Conservation (phyloP, 2,888 invertebrate genomes). For the Arge pagana region DNA sequence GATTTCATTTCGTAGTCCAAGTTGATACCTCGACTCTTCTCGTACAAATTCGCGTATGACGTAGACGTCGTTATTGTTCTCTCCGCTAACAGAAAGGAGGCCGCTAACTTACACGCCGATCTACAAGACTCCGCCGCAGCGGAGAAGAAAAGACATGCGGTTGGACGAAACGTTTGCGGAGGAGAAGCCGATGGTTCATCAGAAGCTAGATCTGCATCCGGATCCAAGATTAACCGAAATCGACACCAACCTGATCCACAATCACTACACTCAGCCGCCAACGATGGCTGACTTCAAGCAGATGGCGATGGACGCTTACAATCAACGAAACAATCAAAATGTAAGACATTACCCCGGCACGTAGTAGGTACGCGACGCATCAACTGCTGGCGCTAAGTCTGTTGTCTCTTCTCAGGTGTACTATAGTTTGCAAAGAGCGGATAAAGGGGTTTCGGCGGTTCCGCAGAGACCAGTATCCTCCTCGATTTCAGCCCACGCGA, state of each 20-base stretch:
- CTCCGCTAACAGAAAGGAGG: conserved; percentile 51
- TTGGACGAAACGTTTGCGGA: conserved; percentile 45
- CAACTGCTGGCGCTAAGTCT: conserved; percentile 4
- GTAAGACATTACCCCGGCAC: too few relatives aligned
- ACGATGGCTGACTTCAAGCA: conserved; percentile 54
- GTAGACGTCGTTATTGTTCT: too few relatives aligned
- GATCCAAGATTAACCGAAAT: conserved; percentile 44
- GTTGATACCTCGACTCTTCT: too few relatives aligned
- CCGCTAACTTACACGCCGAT: conserved; percentile 52
- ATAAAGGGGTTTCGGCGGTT: conserved; percentile 69
- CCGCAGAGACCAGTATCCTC: conserved; percentile 69
- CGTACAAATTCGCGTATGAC: too few relatives aligned
- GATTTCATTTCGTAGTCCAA: too few relatives aligned
- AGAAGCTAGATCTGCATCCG: conserved; percentile 43
- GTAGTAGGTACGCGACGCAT: too few relatives aligned
- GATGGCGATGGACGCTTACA: conserved; percentile 54
- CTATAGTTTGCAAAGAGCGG: conserved; percentile 74
- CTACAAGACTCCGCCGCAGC: conserved; percentile 53
- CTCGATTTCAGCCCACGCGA: conserved; percentile 76
- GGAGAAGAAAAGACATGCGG: conserved; percentile 45
- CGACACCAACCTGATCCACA: conserved; percentile 40
- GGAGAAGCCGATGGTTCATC: conserved; percentile 48
- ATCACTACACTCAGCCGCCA: conserved; percentile 46
- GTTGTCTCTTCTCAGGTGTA: conserved; percentile 70
- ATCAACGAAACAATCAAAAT: conserved; percentile 52